A percentile compares a stretch with the other conserved stretches of the same genome.
Conservation (phyloP, 1,140 invertebrate species). For the Scaptomyza hsui region DNA sequence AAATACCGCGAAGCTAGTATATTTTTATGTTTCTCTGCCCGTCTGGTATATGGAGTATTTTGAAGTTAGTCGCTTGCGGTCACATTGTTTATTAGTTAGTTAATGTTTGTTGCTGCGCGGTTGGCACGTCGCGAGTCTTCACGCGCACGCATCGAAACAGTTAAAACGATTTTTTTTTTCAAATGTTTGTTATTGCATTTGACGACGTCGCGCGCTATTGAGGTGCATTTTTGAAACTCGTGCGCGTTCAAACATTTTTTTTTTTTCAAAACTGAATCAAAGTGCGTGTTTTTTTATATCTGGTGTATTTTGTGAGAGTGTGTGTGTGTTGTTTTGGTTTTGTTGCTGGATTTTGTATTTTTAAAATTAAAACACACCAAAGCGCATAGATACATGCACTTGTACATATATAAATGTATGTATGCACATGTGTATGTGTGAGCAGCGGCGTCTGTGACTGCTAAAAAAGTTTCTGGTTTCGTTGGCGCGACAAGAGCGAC, state of each 20-base stretch:
- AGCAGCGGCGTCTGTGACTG: slow-evolving; percentile 42
- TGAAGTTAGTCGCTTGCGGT: not conserved
- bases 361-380: slow-evolving; percentile 38
- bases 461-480: slow-evolving; percentile 58
- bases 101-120: slow-evolving; percentile 47
- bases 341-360: slow-evolving; percentile 31
- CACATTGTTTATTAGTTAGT: slow-evolving; percentile 36
- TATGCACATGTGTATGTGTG: slow-evolving; percentile 18
- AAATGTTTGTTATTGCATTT: slow-evolving; percentile 37
- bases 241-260: not conserved
- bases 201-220: slow-evolving; percentile 25
- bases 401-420: too few relatives aligned
- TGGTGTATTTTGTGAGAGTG: not conserved
- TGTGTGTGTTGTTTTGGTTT: slow-evolving; percentile 21
- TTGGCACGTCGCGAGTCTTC: slow-evolving; percentile 35
- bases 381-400: slow-evolving; percentile 19
- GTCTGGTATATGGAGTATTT: not conserved
- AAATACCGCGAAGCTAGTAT: slow-evolving; percentile 18
- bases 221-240: slow-evolving; percentile 36
- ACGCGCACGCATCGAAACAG: slow-evolving; percentile 30
- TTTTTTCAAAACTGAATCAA: slow-evolving; percentile 12
- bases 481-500: slow-evolving; percentile 34
- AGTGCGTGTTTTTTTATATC: slow-evolving; percentile 17
- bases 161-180: slow-evolving; percentile 26
- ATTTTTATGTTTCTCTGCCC: slow-evolving; percentile 1